phyloP scores from a whole-genome alignment of 2,797 vertebrate genomes.

The Cyclura pinguis region DNA sequence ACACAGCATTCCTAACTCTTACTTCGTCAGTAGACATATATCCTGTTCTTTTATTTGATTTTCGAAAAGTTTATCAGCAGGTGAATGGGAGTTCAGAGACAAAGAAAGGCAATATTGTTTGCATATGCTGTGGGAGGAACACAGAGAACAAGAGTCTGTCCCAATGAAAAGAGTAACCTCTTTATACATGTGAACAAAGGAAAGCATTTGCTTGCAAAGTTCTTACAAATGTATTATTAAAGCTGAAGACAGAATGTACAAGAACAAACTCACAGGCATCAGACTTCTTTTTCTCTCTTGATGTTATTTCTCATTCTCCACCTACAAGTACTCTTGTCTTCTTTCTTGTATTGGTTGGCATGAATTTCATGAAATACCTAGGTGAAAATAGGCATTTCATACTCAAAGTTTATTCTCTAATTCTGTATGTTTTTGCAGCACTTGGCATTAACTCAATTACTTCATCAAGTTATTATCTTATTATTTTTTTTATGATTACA shows the following conservation, averaged over 20 bases:
- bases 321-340: background rate
- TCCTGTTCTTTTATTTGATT: background rate
- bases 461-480: too few relatives aligned
- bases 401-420: background rate
- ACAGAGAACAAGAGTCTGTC: background rate
- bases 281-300: background rate
- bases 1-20: background rate
- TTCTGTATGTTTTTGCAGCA: background rate
- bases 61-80: slow-evolving; percentile 4
- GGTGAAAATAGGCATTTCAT: background rate
- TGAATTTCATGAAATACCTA: background rate
- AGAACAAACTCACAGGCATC: slow-evolving; percentile 9
- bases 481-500: too few relatives aligned
- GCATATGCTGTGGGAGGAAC: background rate
- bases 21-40: background rate
- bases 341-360: background rate
- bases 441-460: background rate
- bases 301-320: background rate
- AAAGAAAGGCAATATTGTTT: background rate
- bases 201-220: slow-evolving; percentile 19
- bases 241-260: background rate
- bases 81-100: background rate
- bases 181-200: background rate
- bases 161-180: background rate
- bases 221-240: slow-evolving; percentile 18